Evolutionary conservation across 2,888 invertebrate genomes (phyloP), one percentile per base, ranked within the genome.

Genomic region (Morpho helenor): DNA sequence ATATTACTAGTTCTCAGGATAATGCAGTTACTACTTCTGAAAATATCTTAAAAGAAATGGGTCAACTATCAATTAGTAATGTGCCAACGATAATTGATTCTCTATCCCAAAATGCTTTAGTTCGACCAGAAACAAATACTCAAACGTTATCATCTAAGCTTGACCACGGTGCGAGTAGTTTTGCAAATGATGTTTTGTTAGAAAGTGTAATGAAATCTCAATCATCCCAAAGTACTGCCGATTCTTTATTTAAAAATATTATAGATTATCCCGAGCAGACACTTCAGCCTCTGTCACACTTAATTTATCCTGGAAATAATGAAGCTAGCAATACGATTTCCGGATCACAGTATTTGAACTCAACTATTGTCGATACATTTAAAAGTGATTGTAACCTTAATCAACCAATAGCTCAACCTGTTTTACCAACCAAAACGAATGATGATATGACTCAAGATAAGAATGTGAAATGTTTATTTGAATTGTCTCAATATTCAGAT

Each of bases 231-330:
- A 57, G n/a, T 4, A 40, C 46, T 41, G 42, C 49, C n/a, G 59
- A 59, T 10, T 47, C 59, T 9, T 45, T 56, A 7, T 53, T 52
- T n/a, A 61, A 61, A 48, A 56, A 51, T 39, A 59, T 62, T 41
- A 56, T 62, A 48, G 53, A 56, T 54, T 50, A 56, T 31, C 23
- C 48, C n/a, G 42, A 42, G 8, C 41, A 42, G 6, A 31, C 10
- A 22, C 16, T 40, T 40, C 44, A 52, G 16, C 23, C 39, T 39
- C 7, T 10, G 23, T 52, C 45, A 23, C 39, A 45, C 6, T 44
- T 9, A 5, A 52, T 42, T 9, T 7, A 22, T 16, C 42, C 22
- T 43, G 43, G 31, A 7, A 31, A 10, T 8, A 41, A 49, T 7
- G 49, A 49, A 39, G n/a, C 31, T 7, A 49, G 8, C 31, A 49